These are phyloP conservation scores for Euura lappo DNA, from an alignment of 1,140 invertebrate genomes.

Conservation along the genomic window DNA sequence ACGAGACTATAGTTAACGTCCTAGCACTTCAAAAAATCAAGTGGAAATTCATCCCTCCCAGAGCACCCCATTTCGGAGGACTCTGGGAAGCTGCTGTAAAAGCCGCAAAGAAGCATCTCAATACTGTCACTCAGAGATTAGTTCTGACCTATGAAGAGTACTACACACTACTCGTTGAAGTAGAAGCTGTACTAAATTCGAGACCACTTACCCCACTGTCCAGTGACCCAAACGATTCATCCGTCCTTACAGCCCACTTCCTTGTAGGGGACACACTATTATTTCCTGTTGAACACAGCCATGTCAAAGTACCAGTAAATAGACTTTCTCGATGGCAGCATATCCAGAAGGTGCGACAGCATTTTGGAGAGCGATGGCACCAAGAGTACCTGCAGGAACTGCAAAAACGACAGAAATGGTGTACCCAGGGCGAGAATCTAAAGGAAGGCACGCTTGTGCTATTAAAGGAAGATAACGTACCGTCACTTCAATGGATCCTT, in stretches of 20 bases:
- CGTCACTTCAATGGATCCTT: conserved; percentile 17
- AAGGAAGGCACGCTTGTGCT: conserved; percentile 16
- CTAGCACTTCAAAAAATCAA: conserved; percentile 10
- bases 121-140: conserved; percentile 18
- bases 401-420: conserved; percentile 17
- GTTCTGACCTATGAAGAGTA: conserved; percentile 21
- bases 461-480: conserved; percentile 15
- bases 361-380: conserved; percentile 36
- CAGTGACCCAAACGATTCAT: conserved; percentile 16
- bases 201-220: conserved; percentile 29
- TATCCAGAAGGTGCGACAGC: conserved; percentile 24
- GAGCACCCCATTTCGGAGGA: conserved; percentile 49
- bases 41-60: conserved; percentile 52
- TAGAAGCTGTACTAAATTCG: conserved; percentile 29
- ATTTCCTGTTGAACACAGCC: conserved; percentile 15
- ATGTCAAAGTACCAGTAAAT: conserved; percentile 15
- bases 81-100: conserved; percentile 51
- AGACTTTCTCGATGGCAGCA: conserved; percentile 31
- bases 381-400: conserved; percentile 32
- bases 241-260: conserved; percentile 23
- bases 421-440: conserved; percentile 11
- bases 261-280: conserved; percentile 20
- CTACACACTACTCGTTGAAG: conserved; percentile 11
- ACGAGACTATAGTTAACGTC: neutral
- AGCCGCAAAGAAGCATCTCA: conserved; percentile 42